Base-by-base conservation (phyloP, 2,113 vertebrate species). In the Smithornis capensis region DNA sequence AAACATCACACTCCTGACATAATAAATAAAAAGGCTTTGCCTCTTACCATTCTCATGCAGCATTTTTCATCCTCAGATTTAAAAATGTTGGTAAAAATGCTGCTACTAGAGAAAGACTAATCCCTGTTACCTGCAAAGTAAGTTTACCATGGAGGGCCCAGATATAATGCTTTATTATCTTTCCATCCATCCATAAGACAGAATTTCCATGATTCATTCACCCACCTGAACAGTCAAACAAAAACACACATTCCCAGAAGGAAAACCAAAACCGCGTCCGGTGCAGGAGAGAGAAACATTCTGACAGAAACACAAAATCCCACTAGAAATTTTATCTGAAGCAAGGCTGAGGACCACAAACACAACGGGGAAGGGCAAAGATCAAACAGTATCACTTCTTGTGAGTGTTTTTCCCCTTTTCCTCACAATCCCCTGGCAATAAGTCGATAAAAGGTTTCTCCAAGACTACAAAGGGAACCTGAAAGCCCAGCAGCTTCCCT, bases 171-270 rank as follows among this genome's bases (percentile, higher is more conserved):
- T 88, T 69, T 83, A 64, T 71, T 90, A 33, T 93, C 88, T 67
- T 81, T 56, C 80, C 83, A 42, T 25, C 76, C 25, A 0, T 84
- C 60, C 19, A 0, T 52, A 78, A 56, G 14, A 37, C 3, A 0
- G 76, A 86, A 81, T 96, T 95, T 95, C 94, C 94, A 88, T 90
- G 90, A 96, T 89, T 96, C 93, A 90, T 76, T 93, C 68, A 40
- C 87, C 42, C 92, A 80, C 90, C 88, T 42, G 45, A 70, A 27
- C 5, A 60, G 67, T 52, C 60, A 92, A 81, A 90, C 60, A 68
- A 71, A 95, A 95, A 78, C 64, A 63, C 3, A 53, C 64, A 10
- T 87, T 93, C 95, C 92, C 91, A 71, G 68, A 73, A 93, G 76
- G 28, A 87, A 93, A 94, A 86, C 71, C 80, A 80, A 93, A 86